Evolutionary conservation across 2,113 vertebrate genomes (phyloP).

Genomic region (Isurus oxyrinchus): DNA sequence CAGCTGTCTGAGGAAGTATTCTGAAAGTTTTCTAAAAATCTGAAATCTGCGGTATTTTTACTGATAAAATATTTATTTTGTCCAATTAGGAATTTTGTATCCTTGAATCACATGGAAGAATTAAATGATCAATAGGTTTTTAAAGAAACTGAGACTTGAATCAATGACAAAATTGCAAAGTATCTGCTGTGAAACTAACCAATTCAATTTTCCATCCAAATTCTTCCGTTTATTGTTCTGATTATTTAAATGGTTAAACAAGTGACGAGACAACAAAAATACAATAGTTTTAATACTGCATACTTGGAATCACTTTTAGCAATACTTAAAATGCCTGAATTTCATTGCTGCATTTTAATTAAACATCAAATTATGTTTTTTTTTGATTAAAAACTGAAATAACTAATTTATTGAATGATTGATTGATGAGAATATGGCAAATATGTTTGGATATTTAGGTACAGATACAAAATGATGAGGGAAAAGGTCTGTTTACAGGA

Average conservation of each 20-base stretch:
- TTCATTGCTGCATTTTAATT: neutral
- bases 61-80: neutral
- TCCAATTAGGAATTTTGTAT: neutral
- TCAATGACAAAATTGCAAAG: neutral
- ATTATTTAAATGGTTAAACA: neutral
- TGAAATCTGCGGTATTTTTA: neutral
- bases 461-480: too few relatives aligned
- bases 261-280: too few relatives aligned
- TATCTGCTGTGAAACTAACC: neutral
- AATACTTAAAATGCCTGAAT: neutral
- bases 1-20: neutral
- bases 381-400: neutral
- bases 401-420: neutral
- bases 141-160: neutral
- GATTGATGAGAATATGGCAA: neutral
- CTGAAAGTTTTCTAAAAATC: neutral
- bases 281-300: neutral
- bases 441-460: too few relatives aligned
- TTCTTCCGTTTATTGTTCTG: neutral
- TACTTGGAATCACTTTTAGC: neutral
- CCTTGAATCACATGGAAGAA: neutral
- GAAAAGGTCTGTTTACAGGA: neutral
- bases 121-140: neutral
- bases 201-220: neutral
- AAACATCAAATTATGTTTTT: neutral